Conservation (phyloP, 1,140 invertebrate species). For the Drosophila ercepeae region DNA sequence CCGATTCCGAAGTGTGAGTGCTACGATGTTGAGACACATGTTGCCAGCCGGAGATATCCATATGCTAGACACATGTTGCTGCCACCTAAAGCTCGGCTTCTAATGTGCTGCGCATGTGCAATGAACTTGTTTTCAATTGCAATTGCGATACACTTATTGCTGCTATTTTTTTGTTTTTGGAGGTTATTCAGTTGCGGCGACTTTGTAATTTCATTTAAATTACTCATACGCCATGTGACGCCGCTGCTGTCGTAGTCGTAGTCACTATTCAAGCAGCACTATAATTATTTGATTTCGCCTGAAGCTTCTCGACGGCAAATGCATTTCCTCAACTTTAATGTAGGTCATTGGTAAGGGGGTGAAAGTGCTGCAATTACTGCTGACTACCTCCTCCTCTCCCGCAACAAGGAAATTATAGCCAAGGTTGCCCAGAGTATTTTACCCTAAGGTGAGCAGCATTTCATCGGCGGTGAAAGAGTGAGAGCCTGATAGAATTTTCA, state of each 20-base stretch:
- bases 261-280: background rate
- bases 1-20: slow-evolving; percentile 31
- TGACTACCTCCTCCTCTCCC: slow-evolving; percentile 14
- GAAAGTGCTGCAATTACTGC: slow-evolving; percentile 65
- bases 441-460: slow-evolving; percentile 54
- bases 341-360: slow-evolving; percentile 71
- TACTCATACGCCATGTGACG: slow-evolving; percentile 66
- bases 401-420: slow-evolving; percentile 48
- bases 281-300: slow-evolving; percentile 50
- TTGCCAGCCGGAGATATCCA: slow-evolving; percentile 10
- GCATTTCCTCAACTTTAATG: slow-evolving; percentile 66
- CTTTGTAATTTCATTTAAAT: slow-evolving; percentile 78
- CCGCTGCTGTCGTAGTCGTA: background rate
- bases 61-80: background rate
- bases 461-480: slow-evolving; percentile 17
- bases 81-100: slow-evolving; percentile 36
- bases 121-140: slow-evolving; percentile 74
- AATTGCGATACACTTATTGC: slow-evolving; percentile 48
- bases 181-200: slow-evolving; percentile 67
- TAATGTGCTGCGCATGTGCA: slow-evolving; percentile 70
- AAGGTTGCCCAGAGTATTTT: slow-evolving; percentile 50
- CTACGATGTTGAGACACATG: slow-evolving; percentile 30
- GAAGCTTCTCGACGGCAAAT: slow-evolving; percentile 30
- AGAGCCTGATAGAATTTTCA: slow-evolving; percentile 20
- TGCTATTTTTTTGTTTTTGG: slow-evolving; percentile 63